phyloP scores from a whole-genome alignment of 1,140 invertebrate species.

The Anadara kagoshimensis region DNA sequence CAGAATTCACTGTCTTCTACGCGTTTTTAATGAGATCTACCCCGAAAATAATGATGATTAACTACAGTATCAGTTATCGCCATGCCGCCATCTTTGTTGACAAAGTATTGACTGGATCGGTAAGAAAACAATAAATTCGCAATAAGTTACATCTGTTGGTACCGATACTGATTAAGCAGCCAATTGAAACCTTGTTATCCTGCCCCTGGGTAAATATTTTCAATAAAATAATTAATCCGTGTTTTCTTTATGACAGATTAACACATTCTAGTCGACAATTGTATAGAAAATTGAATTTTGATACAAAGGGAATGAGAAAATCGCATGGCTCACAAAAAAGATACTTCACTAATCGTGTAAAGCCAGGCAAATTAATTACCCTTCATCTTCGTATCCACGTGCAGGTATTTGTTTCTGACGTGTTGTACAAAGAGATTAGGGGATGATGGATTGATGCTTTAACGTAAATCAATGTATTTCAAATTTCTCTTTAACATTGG shows the following conservation, averaged over 20 bases:
- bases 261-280: slow-evolving; percentile 28
- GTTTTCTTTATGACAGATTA: slow-evolving; percentile 30
- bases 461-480: slow-evolving; percentile 32
- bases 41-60: slow-evolving; percentile 11
- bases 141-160: slow-evolving; percentile 14
- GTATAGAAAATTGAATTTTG: slow-evolving; percentile 36
- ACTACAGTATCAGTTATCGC: slow-evolving; percentile 9
- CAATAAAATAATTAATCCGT: slow-evolving; percentile 35
- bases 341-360: slow-evolving; percentile 17
- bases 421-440: slow-evolving; percentile 39
- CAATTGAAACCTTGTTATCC: slow-evolving; percentile 14
- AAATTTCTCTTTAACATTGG: slow-evolving; percentile 32
- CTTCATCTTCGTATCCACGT: slow-evolving; percentile 26
- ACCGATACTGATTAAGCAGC: slow-evolving; percentile 4
- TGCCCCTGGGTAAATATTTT: slow-evolving; percentile 34
- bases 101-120: slow-evolving; percentile 6
- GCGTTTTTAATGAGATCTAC: slow-evolving; percentile 19
- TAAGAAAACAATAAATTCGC: slow-evolving; percentile 23
- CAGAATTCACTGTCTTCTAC: neutral
- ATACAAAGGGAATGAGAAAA: slow-evolving; percentile 35
- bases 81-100: slow-evolving; percentile 26
- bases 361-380: slow-evolving; percentile 30
- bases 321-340: slow-evolving; percentile 24
- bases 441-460: slow-evolving; percentile 26
- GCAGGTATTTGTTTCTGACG: slow-evolving; percentile 36